These are phyloP conservation scores for Opisthograptis luteolata DNA, from an alignment of 2,888 invertebrate species.

Conservation along the genomic window DNA sequence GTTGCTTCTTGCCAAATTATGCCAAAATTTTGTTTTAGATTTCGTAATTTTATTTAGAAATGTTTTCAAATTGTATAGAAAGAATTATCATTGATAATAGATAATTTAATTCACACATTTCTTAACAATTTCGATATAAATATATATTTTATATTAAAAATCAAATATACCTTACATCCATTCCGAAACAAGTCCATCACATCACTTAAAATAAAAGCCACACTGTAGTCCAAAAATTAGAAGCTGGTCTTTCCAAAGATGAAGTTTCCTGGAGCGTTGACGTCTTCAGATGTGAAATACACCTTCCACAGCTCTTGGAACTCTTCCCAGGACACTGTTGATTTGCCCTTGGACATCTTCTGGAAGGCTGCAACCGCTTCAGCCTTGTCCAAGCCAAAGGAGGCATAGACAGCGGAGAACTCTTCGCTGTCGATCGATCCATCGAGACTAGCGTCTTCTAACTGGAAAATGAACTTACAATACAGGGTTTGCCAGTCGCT, in stretches of 20 bases:
- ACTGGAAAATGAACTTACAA: slow-evolving; percentile 93
- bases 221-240: slow-evolving; percentile 29
- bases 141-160: too few relatives aligned
- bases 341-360: slow-evolving; percentile 90
- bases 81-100: not conserved
- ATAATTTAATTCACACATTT: slow-evolving; percentile 20
- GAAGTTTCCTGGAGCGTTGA: slow-evolving; percentile 72
- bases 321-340: slow-evolving; percentile 90
- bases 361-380: slow-evolving; percentile 91
- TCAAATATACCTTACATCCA: slow-evolving; percentile 19
- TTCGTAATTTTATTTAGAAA: too few relatives aligned
- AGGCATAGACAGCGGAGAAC: slow-evolving; percentile 91
- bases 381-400: slow-evolving; percentile 88
- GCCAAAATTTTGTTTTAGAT: too few relatives aligned
- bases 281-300: slow-evolving; percentile 85
- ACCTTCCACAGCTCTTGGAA: slow-evolving; percentile 92
- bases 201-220: slow-evolving; percentile 10
- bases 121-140: slow-evolving; percentile 18
- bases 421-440: slow-evolving; percentile 90
- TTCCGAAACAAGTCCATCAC: slow-evolving; percentile 18
- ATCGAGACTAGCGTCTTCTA: slow-evolving; percentile 94
- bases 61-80: not conserved
- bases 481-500: slow-evolving; percentile 93
- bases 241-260: slow-evolving; percentile 87
- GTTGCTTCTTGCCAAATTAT: too few relatives aligned